phyloP scores from a whole-genome alignment of 2,113 vertebrate genomes.

The Mixornis gularis region DNA sequence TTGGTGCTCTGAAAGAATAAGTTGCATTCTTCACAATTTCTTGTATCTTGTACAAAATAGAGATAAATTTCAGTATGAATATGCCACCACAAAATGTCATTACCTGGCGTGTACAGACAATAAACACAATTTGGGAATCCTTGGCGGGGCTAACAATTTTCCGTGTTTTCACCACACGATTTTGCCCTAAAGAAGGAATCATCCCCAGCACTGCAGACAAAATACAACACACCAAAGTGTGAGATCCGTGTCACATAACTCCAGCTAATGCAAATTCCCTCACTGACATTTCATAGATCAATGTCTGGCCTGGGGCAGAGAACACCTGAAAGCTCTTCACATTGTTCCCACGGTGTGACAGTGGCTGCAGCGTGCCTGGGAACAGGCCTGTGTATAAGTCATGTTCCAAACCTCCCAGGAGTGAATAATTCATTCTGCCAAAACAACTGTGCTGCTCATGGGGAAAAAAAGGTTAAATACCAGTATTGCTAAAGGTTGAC shows the following conservation, averaged over 20 bases:
- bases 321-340: background rate
- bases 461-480: background rate
- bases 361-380: background rate
- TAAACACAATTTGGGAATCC: background rate
- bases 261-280: background rate
- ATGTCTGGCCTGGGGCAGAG: background rate
- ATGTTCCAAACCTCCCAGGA: background rate
- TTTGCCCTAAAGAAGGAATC: background rate
- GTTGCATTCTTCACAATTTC: background rate
- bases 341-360: background rate
- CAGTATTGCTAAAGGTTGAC: background rate
- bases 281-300: background rate
- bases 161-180: background rate
- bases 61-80: background rate
- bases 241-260: background rate
- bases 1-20: background rate
- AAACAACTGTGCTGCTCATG: background rate
- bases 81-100: background rate
- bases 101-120: background rate
- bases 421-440: constrained; percentile 5
- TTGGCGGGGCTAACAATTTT: background rate
- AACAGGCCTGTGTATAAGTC: background rate
- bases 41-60: background rate
- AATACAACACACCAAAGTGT: background rate
- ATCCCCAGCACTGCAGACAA: background rate